phyloP scores from a whole-genome alignment of 2,113 vertebrate species.

The Pteruthius melanotis region DNA sequence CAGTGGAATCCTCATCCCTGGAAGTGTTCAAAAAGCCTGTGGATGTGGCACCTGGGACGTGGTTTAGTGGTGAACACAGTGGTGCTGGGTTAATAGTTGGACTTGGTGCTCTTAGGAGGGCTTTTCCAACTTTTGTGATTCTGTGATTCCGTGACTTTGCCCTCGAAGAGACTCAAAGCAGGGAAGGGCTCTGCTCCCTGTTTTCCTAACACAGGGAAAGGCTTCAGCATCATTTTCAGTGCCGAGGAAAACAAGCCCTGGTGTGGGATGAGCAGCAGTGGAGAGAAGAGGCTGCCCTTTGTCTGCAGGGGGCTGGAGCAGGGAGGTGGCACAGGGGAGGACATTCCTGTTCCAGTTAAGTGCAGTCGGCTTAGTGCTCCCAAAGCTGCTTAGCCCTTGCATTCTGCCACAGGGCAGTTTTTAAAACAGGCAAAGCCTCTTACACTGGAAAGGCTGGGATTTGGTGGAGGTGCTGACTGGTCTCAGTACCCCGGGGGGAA shows the following conservation, averaged over 20 bases:
- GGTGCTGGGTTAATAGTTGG: background rate
- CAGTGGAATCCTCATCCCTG: background rate
- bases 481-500: background rate
- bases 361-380: slow-evolving; percentile 40
- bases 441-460: background rate
- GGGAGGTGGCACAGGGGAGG: background rate
- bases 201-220: background rate
- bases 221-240: background rate
- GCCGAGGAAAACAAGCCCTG: background rate
- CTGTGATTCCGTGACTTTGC: background rate
- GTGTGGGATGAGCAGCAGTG: background rate
- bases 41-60: background rate
- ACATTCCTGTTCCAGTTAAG: slow-evolving; percentile 9
- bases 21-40: background rate
- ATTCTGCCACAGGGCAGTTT: slow-evolving; percentile 49
- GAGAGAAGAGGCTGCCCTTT: background rate
- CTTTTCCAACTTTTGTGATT: background rate
- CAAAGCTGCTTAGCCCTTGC: slow-evolving; percentile 62
- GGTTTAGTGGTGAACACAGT: background rate
- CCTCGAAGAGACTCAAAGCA: background rate
- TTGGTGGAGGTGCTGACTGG: background rate
- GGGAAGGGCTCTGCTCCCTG: background rate
- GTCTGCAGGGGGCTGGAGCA: background rate
- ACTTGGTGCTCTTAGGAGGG: background rate
- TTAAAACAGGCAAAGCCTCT: slow-evolving; percentile 60